Evolutionary conservation across 2,888 invertebrate genomes (phyloP), one percentile per base, ranked within the genome.

Genomic region (Athalia rosae): DNA sequence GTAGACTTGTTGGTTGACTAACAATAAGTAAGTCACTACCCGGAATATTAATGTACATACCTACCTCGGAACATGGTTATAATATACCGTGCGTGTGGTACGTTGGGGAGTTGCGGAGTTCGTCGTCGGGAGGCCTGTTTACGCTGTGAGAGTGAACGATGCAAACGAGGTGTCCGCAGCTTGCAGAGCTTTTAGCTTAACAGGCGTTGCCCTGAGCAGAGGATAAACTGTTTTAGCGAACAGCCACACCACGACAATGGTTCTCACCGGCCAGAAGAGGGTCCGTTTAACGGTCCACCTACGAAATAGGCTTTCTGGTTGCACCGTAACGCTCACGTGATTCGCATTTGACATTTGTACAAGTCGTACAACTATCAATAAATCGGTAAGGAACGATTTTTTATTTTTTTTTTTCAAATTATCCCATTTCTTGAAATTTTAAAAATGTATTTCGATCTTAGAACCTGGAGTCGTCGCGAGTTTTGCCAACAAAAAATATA

Each of bases 101-200:
- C 71, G 71, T 58, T 58, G 41, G 67, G 50, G 53, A 11, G 9
- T n/a, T 41, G 59, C 50, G 53, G 50, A 67, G 67, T 50, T 67
- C 67, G 50, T 53, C 28, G 53, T 28, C 28, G n/a, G 6, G 53
- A 11, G 28, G 71, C 45, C 45, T 71, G 71, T 71, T 71, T 58
- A 58, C 50, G 71, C 45, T 43, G 58, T 43, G 58, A 58, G 58
- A 71, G 71, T 71, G 71, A 58, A 9, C 71, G 58, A n/a, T 43
- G 58, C 56, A 58, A 71, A 71, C 71, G 56, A 71, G 71, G 71
- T 71, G 71, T 58, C 71, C 71, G 71, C 71, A 71, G 71, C 71
- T 71, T 71, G 71, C 71, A 71, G 71, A 71, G 71, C 71, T 71
- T 71, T 71, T 71, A 71, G 71, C 71, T 71, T 71, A 71, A 71